Percentiles rank a stretch among this genome's conserved stretches.
Conservation (phyloP, 2,113 vertebrate species). For the Paratilapia polleni region DNA sequence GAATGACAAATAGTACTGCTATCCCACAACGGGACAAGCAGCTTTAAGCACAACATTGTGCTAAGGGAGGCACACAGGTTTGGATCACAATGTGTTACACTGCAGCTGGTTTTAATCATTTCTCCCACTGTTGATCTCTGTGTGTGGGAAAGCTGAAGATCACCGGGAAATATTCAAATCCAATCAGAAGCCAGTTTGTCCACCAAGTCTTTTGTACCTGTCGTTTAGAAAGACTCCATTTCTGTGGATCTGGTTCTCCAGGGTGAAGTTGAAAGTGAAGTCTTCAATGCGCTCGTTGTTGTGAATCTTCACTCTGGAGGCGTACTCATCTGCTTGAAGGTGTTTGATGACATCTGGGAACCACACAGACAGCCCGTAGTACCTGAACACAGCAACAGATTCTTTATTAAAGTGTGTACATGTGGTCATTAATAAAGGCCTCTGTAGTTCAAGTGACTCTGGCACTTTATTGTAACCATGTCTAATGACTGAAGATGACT, state of each 20-base stretch:
- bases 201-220: conserved; percentile 80
- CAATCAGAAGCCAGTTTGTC: background rate
- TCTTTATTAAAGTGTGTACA: background rate
- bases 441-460: background rate
- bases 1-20: conserved; percentile 36
- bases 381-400: conserved; percentile 78
- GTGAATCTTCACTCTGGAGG: conserved; percentile 86
- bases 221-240: conserved; percentile 90
- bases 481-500: no score
- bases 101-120: background rate
- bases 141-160: background rate
- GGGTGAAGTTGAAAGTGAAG: conserved; percentile 95
- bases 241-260: conserved; percentile 96
- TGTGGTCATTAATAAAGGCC: background rate
- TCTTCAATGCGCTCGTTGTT: conserved; percentile 85
- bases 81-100: background rate
- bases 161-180: background rate
- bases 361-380: conserved; percentile 98
- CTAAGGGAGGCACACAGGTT: background rate
- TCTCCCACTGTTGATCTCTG: background rate
- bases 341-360: conserved; percentile 99
- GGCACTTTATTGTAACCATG: background rate
- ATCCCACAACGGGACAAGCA: conserved; percentile 13
- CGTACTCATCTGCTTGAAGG: conserved; percentile 92
- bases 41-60: background rate